Evolutionary conservation across 2,113 vertebrate species (phyloP), one percentile per base, ranked within the genome.

Genomic region (Ia io): DNA sequence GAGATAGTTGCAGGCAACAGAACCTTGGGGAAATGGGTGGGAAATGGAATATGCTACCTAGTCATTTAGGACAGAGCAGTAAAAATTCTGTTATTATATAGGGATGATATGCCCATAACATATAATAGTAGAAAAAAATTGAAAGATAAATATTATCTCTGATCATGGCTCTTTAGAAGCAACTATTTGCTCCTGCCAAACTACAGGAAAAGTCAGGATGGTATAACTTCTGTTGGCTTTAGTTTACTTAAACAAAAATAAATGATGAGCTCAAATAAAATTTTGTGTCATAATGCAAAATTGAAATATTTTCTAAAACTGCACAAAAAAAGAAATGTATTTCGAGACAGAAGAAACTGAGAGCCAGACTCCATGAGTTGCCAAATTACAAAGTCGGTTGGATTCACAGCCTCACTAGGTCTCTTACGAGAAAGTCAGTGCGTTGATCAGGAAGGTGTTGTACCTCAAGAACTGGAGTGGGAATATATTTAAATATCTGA

Each of bases 311-410:
- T 87, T 53, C 65, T 53, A 73, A 61, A 61, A 70, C 32, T 56
- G 3, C 25, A 4, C 53, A 20, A 40, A 86, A 83, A 70, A 83
- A 40, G 77, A 94, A 79, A 22, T 93, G 8, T 30, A 73, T 77
- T 84, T 93, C 22, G 18, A 59, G 32, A 76, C n/a, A 67, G 56
- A 79, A 56, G 76, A 28, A 76, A 86, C 49, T 14, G 32, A 88
- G 93, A 96, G 37, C 17, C 80, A 78, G 7, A 83, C 56, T 94
- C 76, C 53, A 7, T 6, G 63, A 77, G 20, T 42, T 89, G 32
- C 32, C 63, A 74, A 90, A 74, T 92, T 77, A 83, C 74, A 77
- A 87, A 92, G 71, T 88, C 53, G 84, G n/a, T 9, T n/a, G 49
- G 94, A 91, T 83, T 40, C 30, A 42, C 2, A 69, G 61, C 40